Evolutionary conservation across 2,797 vertebrate genomes (phyloP).

Genomic region (Thunnus albacares): DNA sequence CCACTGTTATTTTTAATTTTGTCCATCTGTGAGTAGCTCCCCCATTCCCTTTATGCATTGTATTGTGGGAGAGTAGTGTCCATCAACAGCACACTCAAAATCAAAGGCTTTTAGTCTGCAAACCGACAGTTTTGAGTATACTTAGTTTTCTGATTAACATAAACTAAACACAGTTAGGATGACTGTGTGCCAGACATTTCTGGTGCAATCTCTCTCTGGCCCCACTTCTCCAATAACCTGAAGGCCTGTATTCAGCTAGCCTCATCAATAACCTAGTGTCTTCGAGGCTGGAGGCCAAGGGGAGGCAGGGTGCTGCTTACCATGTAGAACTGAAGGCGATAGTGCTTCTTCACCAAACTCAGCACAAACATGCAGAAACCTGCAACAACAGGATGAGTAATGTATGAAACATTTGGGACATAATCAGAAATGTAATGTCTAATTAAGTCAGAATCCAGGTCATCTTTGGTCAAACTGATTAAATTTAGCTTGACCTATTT

Average conservation of each 20-base stretch:
- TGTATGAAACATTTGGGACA: not conserved
- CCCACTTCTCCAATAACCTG: conserved; percentile 28
- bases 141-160: not conserved
- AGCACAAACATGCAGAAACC: conserved; percentile 99
- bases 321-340: conserved; percentile 99
- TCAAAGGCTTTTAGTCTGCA: not conserved
- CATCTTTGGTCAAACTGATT: conserved; percentile 48
- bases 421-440: no score
- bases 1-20: no score
- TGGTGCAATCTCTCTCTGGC: not conserved
- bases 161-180: not conserved
- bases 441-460: conserved; percentile 33
- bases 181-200: not conserved
- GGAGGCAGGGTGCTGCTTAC: conserved; percentile 79
- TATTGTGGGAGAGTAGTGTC: no score
- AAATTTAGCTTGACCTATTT: conserved; percentile 66
- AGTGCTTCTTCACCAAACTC: conserved; percentile 99
- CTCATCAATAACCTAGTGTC: conserved; percentile 60
- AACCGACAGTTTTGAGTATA: not conserved
- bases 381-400: conserved; percentile 47
- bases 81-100: not conserved
- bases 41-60: no score
- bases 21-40: no score
- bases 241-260: not conserved
- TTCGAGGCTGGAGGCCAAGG: not conserved